A percentile compares a stretch with the other conserved stretches of the same genome.
phyloP scores from a whole-genome alignment of 1,140 invertebrate species.

The Drosophila repleta region DNA sequence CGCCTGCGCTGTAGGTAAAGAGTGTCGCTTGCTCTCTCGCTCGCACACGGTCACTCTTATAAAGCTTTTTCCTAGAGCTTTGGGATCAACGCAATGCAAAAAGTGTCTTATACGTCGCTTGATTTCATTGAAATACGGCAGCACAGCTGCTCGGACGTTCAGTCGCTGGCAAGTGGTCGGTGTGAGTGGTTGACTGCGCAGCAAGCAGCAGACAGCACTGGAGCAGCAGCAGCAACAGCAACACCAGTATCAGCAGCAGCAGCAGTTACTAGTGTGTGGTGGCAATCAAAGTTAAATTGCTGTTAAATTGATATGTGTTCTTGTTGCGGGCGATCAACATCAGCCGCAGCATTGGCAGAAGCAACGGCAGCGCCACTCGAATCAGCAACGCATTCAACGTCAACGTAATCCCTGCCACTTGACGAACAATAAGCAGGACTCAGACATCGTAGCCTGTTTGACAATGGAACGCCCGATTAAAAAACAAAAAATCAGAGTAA shows the following conservation, averaged over 20 bases:
- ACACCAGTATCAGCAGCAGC: conserved; percentile 11
- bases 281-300: conserved; percentile 49
- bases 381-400: conserved; percentile 75
- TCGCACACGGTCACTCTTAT: conserved; percentile 43
- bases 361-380: conserved; percentile 25
- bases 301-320: conserved; percentile 39
- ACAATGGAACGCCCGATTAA: conserved; percentile 74
- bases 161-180: conserved; percentile 78
- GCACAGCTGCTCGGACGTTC: conserved; percentile 71
- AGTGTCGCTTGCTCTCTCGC: neutral
- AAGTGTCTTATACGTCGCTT: conserved; percentile 43
- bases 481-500: conserved; percentile 57
- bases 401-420: conserved; percentile 75
- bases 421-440: conserved; percentile 31
- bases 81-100: conserved; percentile 4
- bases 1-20: conserved; percentile 48
- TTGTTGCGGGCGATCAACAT: conserved; percentile 15
- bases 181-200: conserved; percentile 60
- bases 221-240: conserved; percentile 19
- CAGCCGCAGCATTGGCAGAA: neutral
- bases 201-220: conserved; percentile 11
- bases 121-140: conserved; percentile 73
- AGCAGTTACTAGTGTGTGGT: conserved; percentile 24
- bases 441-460: conserved; percentile 19
- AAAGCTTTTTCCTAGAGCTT: conserved; percentile 49